A percentile compares a stretch with the other conserved stretches of the same genome.
Conservation (phyloP, 2,113 vertebrate species). For the Chamaea fasciata region DNA sequence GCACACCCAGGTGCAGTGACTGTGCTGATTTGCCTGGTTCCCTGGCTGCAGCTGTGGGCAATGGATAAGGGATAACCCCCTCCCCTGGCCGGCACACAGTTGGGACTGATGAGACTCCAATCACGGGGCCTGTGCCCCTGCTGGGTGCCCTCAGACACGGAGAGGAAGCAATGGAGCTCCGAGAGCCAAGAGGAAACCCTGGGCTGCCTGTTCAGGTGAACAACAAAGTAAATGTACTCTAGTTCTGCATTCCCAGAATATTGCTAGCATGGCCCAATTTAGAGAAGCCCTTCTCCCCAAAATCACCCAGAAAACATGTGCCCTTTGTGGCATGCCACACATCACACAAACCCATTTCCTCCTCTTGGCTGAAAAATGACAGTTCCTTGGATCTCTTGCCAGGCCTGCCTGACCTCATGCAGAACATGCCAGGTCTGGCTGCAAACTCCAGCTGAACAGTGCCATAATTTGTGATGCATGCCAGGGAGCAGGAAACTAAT, state of each 20-base stretch:
- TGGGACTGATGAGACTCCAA: rapidly evolving
- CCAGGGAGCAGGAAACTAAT: background rate
- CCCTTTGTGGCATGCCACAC: background rate
- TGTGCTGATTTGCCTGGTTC: background rate
- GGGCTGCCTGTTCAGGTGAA: background rate
- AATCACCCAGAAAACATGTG: background rate
- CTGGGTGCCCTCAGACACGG: background rate
- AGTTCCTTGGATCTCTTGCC: background rate
- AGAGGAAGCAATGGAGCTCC: background rate
- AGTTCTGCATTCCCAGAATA: background rate
- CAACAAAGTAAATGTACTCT: background rate
- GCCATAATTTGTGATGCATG: background rate
- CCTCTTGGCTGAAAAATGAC: background rate
- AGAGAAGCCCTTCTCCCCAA: background rate
- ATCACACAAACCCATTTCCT: background rate
- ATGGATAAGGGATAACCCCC: background rate
- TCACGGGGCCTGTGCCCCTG: background rate
- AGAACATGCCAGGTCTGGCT: background rate
- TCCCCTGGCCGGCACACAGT: background rate
- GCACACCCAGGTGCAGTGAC: background rate
- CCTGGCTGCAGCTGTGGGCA: background rate
- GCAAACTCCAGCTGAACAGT: background rate
- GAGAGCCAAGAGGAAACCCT: background rate
- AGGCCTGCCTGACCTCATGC: background rate
- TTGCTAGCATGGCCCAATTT: background rate